Conservation (phyloP, 2,888 invertebrate genomes). For the Ctena decussata region DNA sequence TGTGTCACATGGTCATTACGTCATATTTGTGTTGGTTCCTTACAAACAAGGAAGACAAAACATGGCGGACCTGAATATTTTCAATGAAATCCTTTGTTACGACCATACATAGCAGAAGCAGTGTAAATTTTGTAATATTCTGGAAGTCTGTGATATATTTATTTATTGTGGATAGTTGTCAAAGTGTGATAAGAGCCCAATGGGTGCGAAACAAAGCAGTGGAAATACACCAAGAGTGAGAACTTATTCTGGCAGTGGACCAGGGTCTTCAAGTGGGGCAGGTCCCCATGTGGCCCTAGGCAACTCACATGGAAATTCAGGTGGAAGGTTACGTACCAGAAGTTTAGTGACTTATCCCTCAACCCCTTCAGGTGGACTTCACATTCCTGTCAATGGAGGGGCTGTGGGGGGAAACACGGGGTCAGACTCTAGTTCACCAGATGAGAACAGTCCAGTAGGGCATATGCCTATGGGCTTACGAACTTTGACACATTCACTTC, state of each 20-base stretch:
- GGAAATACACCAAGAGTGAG: constrained; percentile 73
- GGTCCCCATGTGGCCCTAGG: constrained; percentile 75
- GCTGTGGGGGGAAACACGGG: constrained; percentile 82
- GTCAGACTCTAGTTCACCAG: constrained; percentile 85
- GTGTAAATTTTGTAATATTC: neutral
- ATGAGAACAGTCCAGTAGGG: constrained; percentile 77
- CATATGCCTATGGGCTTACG: constrained; percentile 60
- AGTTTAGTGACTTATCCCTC: constrained; percentile 82
- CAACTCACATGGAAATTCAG: constrained; percentile 67
- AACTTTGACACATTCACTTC: constrained; percentile 81
- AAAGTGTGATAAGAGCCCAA: constrained; percentile 46
- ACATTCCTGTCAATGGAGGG: constrained; percentile 81
- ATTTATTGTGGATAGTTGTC: constrained; percentile 22
- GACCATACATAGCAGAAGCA: neutral
- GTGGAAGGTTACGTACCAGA: constrained; percentile 79
- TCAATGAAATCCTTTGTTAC: constrained; percentile 54
- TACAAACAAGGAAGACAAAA: constrained; percentile 82
- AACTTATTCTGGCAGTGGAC: constrained; percentile 80
- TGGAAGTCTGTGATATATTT: constrained; percentile 14
- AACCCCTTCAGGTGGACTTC: constrained; percentile 75
- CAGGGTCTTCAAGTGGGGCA: constrained; percentile 73
- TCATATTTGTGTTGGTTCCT: constrained; percentile 83
- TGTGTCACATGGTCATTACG: constrained; percentile 76
- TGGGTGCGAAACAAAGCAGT: constrained; percentile 85
- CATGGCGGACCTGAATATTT: constrained; percentile 79